These are phyloP conservation scores for Budorcas taxicolor DNA, from an alignment of 2,113 vertebrate species.

Conservation along the genomic window DNA sequence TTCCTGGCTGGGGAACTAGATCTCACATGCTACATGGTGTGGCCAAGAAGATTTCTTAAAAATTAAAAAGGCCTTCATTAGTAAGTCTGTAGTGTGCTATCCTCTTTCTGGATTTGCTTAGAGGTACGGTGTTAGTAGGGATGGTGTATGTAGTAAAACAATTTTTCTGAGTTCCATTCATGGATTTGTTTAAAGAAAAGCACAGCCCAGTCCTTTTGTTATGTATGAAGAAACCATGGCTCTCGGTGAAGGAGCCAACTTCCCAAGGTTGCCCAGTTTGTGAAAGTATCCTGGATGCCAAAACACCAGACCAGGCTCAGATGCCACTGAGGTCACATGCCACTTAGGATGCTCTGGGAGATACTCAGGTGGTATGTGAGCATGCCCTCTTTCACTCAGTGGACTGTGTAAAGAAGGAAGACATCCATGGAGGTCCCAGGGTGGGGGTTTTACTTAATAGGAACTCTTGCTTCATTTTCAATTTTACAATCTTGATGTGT, in stretches of 20 bases:
- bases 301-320: background rate
- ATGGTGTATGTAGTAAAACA: constrained; percentile 1
- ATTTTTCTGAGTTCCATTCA: background rate
- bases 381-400: background rate
- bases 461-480: background rate
- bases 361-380: background rate
- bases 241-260: background rate
- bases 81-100: background rate
- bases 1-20: background rate
- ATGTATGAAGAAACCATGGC: background rate
- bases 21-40: background rate
- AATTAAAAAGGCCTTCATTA: background rate
- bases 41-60: background rate
- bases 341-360: background rate
- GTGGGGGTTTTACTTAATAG: background rate
- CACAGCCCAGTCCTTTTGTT: background rate
- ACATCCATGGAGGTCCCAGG: background rate
- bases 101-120: background rate
- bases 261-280: background rate
- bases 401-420: background rate
- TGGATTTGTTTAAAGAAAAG: background rate
- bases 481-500: background rate
- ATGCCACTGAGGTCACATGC: background rate
- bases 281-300: background rate
- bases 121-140: background rate